Conservation (phyloP, 2,113 vertebrate genomes). For the Calyptommatus sinebrachiatus region DNA sequence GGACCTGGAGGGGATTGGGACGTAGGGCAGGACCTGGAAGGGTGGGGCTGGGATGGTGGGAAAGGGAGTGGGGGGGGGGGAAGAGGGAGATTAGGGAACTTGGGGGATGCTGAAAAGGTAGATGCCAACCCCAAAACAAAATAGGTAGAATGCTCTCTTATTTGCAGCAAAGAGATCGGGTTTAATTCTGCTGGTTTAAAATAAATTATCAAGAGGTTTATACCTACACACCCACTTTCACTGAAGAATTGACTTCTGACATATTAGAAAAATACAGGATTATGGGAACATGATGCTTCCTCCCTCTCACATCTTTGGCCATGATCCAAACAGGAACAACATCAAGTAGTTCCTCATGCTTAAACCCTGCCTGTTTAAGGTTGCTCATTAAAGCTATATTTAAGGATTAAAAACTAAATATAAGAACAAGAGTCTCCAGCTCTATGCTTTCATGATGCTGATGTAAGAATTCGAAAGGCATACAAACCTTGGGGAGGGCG, state of each 20-base stretch:
- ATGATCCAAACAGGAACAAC: not conserved
- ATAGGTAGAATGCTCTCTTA: too few relatives aligned
- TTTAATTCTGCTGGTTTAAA: not conserved
- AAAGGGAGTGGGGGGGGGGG: too few relatives aligned
- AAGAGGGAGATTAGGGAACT: too few relatives aligned
- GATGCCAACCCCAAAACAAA: too few relatives aligned
- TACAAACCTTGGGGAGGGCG: constrained; percentile 86
- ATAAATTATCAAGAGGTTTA: not conserved
- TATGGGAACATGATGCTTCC: not conserved
- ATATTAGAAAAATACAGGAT: not conserved
- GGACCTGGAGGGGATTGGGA: too few relatives aligned
- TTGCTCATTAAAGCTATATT: not conserved
- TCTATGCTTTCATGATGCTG: not conserved
- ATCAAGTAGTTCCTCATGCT: not conserved
- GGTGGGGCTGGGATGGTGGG: too few relatives aligned
- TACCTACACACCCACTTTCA: not conserved
- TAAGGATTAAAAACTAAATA: constrained; percentile 11
- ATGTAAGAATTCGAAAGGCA: not conserved
- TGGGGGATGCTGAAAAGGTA: too few relatives aligned
- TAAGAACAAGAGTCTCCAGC: not conserved
- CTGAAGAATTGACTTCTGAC: not conserved
- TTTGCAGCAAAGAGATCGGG: too few relatives aligned
- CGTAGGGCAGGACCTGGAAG: too few relatives aligned
- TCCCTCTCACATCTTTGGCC: not conserved
- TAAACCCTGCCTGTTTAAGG: not conserved